Conservation (phyloP, 2,888 invertebrate genomes). For the Chesias legatella region DNA sequence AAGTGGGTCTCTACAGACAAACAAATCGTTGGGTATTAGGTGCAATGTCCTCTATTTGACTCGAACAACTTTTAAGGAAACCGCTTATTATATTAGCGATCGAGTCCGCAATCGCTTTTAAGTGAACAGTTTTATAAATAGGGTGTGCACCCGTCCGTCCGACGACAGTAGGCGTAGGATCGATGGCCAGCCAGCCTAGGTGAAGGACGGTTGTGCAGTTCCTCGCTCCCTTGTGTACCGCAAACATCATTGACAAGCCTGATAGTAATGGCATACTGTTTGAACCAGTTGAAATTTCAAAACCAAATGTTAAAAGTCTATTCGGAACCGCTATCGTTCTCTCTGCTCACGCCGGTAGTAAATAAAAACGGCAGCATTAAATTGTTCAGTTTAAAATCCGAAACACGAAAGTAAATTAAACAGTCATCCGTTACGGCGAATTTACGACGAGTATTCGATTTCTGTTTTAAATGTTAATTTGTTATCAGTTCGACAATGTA, state of each 20-base stretch:
- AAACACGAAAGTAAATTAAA: constrained; percentile 1
- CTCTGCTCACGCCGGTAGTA: not conserved
- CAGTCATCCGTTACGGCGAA: constrained; percentile 2
- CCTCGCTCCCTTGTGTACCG: constrained; percentile 49
- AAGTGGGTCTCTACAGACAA: constrained; percentile 38
- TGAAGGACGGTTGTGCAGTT: constrained; percentile 71
- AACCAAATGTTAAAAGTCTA: not conserved
- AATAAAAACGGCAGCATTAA: constrained; percentile 1
- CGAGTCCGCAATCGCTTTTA: constrained; percentile 40
- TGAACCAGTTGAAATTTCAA: constrained; percentile 1
- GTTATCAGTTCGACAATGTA: constrained; percentile 16
- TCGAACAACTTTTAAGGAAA: constrained; percentile 26
- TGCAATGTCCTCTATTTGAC: constrained; percentile 46
- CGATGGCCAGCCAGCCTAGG: constrained; percentile 68
- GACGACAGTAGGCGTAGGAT: constrained; percentile 58
- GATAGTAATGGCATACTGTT: constrained; percentile 2
- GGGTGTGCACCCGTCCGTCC: constrained; percentile 61
- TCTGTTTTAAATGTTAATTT: constrained; percentile 4
- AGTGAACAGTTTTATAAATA: constrained; percentile 65
- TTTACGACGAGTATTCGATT: constrained; percentile 2
- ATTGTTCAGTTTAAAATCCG: constrained; percentile 1
- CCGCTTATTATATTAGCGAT: constrained; percentile 13
- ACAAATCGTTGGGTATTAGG: constrained; percentile 34
- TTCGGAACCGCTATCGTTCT: not conserved
- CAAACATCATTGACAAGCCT: constrained; percentile 42